Evolutionary conservation across 1,140 invertebrate species (phyloP), one percentile per base, ranked within the genome.

Genomic region (Trichonephila inaurata): DNA sequence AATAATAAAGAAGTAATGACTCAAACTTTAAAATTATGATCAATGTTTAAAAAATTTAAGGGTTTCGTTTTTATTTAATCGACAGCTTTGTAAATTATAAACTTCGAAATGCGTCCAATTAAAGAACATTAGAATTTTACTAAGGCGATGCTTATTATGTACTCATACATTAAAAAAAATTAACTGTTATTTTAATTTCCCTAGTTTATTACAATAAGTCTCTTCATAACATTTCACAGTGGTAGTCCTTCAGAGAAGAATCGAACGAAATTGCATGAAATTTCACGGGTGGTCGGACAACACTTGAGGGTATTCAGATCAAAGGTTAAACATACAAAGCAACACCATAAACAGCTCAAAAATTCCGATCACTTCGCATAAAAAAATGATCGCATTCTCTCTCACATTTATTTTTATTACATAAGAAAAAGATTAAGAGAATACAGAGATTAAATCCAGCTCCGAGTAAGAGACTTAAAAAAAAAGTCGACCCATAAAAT

Each of bases 401-500:
- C 72, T 77, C 72, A 77, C 28, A 77, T 77, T 40, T 77, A 77
- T 77, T 77, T 77, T 77, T 40, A 77, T 12, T 77, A 40, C 24
- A 1, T 12, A 10, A 69, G n/a, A 24, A 69, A 21, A 10, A 24
- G n/a, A 21, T 18, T 18, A 77, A 40, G 33, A 77, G 72, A 33
- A 77, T 77, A 40, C 7, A 40, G 72, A 77, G 72, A 77, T 77
- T 77, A 33, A 77, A 77, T 77, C 28, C 18, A 1, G 28, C 72
- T 16, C 5, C 33, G 33, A 33, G 28, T 18, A 83, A 83, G 21
- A 2, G 4, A 21, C 12, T 83, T 58, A 4, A 60, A 60, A 89
- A 28, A 83, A 58, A 89, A 40, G 87, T 58, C 66, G 64, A 10
- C 24, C 64, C 64, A 69, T 89, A 91, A 91, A 91, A 91, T 83